Evolutionary conservation across 1,140 invertebrate species (phyloP).

Genomic region (Holotrichia oblita): DNA sequence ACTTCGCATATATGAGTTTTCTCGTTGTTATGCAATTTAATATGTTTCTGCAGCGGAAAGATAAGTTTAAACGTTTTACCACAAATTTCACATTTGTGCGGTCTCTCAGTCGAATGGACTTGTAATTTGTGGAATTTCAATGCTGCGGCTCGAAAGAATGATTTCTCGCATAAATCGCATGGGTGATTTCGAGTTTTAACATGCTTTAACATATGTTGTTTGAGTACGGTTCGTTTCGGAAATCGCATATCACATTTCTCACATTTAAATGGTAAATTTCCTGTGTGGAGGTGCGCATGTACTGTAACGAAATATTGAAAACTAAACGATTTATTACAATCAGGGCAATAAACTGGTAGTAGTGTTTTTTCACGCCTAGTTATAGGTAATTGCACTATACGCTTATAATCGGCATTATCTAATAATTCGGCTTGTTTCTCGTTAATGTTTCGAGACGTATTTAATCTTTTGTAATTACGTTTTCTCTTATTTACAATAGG

Average conservation of each 20-base stretch:
- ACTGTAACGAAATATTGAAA: slow-evolving; percentile 13
- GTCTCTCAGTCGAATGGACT: slow-evolving; percentile 13
- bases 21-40: slow-evolving; percentile 39
- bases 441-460: background rate
- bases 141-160: background rate
- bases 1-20: slow-evolving; percentile 49
- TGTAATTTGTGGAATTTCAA: background rate
- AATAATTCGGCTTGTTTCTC: background rate
- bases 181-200: background rate
- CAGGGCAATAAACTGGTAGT: background rate
- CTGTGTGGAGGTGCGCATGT: background rate
- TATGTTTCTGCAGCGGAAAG: background rate
- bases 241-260: slow-evolving; percentile 8
- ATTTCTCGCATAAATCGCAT: background rate
- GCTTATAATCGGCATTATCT: background rate
- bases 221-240: background rate
- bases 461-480: background rate
- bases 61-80: background rate
- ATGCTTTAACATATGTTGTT: background rate
- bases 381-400: background rate
- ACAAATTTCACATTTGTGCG: background rate
- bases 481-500: background rate
- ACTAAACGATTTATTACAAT: slow-evolving; percentile 15
- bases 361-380: background rate
- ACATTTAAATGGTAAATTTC: slow-evolving; percentile 21